These are phyloP conservation scores for Perca fluviatilis DNA, from an alignment of 2,113 vertebrate genomes.

Conservation along the genomic window DNA sequence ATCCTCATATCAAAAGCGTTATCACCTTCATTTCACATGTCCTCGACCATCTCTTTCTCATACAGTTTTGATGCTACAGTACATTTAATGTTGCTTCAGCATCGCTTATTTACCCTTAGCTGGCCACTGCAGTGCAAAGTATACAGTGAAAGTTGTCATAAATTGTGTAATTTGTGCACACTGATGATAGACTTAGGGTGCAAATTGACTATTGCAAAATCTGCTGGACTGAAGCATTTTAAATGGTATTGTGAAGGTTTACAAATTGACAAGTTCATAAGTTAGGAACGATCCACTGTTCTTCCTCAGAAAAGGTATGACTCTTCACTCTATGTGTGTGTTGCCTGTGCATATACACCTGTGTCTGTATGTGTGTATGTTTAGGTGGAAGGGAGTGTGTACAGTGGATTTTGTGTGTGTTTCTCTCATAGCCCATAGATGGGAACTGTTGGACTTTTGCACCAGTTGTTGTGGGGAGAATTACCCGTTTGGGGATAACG, in stretches of 20 bases:
- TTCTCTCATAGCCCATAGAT: neutral
- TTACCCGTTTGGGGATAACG: neutral
- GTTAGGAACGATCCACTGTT: neutral
- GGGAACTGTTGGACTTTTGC: neutral
- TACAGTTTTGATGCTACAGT: neutral
- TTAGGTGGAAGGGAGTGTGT: neutral
- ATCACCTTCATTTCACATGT: neutral
- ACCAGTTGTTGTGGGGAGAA: neutral
- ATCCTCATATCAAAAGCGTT: neutral
- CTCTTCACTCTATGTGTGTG: neutral
- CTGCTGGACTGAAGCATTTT: neutral
- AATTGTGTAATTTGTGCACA: constrained; percentile 1
- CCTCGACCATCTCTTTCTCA: neutral
- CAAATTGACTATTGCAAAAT: neutral
- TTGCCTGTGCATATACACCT: neutral
- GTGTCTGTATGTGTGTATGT: neutral
- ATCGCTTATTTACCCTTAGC: neutral
- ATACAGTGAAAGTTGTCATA: neutral
- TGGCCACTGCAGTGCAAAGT: neutral
- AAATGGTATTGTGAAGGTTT: constrained; percentile 2
- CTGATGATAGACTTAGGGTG: neutral
- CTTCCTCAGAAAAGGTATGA: neutral
- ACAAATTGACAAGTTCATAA: neutral
- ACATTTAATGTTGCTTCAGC: neutral
- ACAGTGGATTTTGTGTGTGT: neutral